Evolutionary conservation across 1,140 invertebrate genomes (phyloP).

Genomic region (Achroia grisella): DNA sequence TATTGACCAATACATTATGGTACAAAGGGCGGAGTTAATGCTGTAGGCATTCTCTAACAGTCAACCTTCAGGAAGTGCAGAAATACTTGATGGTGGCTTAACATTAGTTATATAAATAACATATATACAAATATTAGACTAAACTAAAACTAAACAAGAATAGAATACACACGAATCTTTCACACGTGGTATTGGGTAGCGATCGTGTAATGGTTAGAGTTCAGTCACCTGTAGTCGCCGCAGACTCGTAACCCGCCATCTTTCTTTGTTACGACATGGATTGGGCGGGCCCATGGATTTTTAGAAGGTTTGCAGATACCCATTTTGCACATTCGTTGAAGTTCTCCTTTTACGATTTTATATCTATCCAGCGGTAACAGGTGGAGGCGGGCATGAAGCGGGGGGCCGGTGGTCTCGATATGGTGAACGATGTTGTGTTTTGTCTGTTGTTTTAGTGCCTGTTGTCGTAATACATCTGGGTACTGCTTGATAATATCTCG

Average conservation of each 20-base stretch:
- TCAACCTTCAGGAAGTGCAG: too few species aligned
- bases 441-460: neutral
- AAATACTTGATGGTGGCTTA: too few species aligned
- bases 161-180: too few species aligned
- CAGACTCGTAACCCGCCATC: conserved; percentile 40
- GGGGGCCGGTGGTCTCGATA: conserved; percentile 2
- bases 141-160: too few species aligned
- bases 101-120: too few species aligned
- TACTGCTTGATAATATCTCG: conserved; percentile 1
- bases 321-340: conserved; percentile 29
- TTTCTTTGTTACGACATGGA: conserved; percentile 52
- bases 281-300: conserved; percentile 1
- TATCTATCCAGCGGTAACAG: neutral
- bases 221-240: conserved; percentile 69
- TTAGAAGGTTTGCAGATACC: conserved; percentile 31
- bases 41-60: too few species aligned
- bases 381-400: neutral
- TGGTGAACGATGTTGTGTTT: neutral
- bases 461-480: neutral
- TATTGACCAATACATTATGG: too few species aligned
- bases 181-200: conserved; percentile 9
- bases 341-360: conserved; percentile 13
- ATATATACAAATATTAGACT: too few species aligned
- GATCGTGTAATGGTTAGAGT: conserved; percentile 22
- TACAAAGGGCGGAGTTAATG: too few species aligned